Evolutionary conservation across 2,113 vertebrate species (phyloP), one percentile per base, ranked within the genome.

Genomic region (Corvus moneduloides): DNA sequence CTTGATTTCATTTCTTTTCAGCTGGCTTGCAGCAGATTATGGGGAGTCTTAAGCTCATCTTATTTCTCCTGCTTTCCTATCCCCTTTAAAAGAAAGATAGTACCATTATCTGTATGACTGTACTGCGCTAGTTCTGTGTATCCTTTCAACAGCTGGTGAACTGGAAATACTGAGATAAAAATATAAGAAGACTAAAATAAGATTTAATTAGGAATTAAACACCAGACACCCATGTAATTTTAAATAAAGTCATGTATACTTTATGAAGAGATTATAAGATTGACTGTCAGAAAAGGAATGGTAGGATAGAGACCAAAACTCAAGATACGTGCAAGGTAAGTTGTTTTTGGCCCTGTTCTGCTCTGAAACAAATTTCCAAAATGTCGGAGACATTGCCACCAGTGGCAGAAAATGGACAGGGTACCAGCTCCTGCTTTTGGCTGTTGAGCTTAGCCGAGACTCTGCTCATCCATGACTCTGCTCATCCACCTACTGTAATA

Each of bases 191-290:
- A 66, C 80, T 84, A 84, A 90, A 95, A 63, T 76, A 88, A 82
- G 49, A 84, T 91, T 94, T 91, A 94, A 72, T 96, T 90, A 86
- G 78, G 76, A 96, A 94, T 91, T 88, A 90, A 94, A 44, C 82
- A 71, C 33, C 16, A 76, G 81, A 46, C 56, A 90, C 30, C 55
- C 41, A 49, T 91, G 44, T 69, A 66, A 89, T 87, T 96, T 96
- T 93, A 82, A 94, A 62, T 79, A 58, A 96, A 87, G 48, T 33
- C 11, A 59, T 78, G 21, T 90, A 64, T 87, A 67, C 63, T 86
- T 83, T 41, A 68, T 46, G 5, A 91, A 79, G 44, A 66, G 32
- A 59, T 69, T 76, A 28, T 88, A 74, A 93, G 41, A 32, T 41
- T 68, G 63, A 51, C 46, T 87, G 27, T 59, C 55, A 85, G 83